Percentiles rank a stretch among this genome's conserved stretches.
phyloP scores from a whole-genome alignment of 2,888 invertebrate genomes.

The Calliopum simillimum region DNA sequence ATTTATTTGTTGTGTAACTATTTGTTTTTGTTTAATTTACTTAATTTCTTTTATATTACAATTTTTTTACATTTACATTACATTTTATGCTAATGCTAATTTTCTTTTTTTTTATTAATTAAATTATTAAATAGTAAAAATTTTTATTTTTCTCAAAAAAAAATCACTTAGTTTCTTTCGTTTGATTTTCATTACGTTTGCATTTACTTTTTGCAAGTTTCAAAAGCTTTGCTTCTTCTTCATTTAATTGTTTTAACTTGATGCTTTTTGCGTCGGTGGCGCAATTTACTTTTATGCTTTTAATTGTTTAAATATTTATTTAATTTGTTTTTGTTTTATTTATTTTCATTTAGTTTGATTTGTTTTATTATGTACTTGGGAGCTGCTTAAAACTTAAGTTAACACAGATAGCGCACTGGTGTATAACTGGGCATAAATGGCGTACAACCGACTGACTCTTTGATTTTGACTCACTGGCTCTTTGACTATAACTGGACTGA shows the following conservation, averaged over 20 bases:
- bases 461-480: neutral
- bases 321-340: constrained; percentile 7
- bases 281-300: constrained; percentile 2
- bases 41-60: constrained; percentile 4
- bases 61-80: constrained; percentile 21
- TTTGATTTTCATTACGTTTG: neutral
- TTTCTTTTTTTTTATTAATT: constrained; percentile 2
- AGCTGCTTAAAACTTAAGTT: constrained; percentile 42
- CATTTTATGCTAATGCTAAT: neutral
- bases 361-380: neutral
- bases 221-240: constrained; percentile 26
- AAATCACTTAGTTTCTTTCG: constrained; percentile 32
- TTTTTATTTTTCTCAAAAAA: constrained; percentile 28
- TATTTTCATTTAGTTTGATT: constrained; percentile 2
- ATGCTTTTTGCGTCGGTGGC: constrained; percentile 1
- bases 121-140: constrained; percentile 10
- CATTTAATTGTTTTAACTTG: neutral
- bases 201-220: constrained; percentile 26
- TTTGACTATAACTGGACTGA: neutral
- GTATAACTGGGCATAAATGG: constrained; percentile 44
- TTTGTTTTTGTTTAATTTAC: neutral
- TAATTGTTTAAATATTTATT: constrained; percentile 10
- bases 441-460: constrained; percentile 33
- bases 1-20: constrained; percentile 1
- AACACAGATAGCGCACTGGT: constrained; percentile 66